Conservation (phyloP, 2,797 vertebrate species). For the Oreonectes daqikongensis region DNA sequence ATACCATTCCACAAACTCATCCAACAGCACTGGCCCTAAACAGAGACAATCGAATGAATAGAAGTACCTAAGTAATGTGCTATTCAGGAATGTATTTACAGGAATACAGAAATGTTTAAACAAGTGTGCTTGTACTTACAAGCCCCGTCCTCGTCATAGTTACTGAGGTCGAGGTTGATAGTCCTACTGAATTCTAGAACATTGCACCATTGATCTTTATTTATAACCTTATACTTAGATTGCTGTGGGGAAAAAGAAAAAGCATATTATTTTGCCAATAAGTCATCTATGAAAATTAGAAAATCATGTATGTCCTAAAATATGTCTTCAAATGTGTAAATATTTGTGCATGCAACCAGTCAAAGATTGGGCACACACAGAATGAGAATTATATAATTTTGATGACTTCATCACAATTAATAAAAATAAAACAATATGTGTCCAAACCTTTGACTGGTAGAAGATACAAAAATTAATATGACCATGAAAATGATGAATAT, state of each 20-base stretch:
- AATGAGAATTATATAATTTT: background rate
- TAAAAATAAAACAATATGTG: background rate
- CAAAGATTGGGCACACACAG: background rate
- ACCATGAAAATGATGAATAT: background rate
- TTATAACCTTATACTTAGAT: conserved; percentile 99
- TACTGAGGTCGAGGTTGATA: conserved; percentile 98
- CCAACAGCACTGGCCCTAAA: conserved; percentile 98
- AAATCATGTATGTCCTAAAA: background rate
- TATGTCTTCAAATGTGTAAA: background rate
- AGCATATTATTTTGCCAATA: background rate
- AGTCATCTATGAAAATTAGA: conserved; percentile 4
- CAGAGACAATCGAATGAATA: conserved; percentile 40
- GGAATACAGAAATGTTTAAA: background rate
- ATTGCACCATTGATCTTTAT: conserved; percentile 99
- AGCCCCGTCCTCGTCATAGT: conserved; percentile 98
- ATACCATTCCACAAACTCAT: conserved; percentile 99
- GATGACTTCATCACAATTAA: no score
- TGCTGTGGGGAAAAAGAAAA: conserved; percentile 80
- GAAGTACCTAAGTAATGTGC: conserved; percentile 24
- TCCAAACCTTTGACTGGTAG: conserved; percentile 1
- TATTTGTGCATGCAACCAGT: background rate
- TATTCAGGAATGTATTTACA: conserved; percentile 9
- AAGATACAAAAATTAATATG: conserved; percentile 1
- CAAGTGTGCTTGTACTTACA: conserved; percentile 81
- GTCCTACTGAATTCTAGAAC: conserved; percentile 99